These are phyloP conservation scores for Phoxinus dragarum DNA, from an alignment of 2,797 vertebrate genomes.

Conservation along the genomic window DNA sequence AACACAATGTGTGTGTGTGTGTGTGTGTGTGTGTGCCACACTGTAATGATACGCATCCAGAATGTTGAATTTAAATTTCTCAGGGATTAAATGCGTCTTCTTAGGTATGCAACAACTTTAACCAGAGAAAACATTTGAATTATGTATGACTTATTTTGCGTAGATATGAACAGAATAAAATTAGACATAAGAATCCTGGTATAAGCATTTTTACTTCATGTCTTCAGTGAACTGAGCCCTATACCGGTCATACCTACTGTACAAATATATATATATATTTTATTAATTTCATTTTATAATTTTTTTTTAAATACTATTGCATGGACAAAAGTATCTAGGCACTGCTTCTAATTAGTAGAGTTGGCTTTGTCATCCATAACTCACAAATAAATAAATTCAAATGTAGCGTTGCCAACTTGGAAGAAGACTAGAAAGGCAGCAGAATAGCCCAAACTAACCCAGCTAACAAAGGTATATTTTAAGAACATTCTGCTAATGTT, in stretches of 20 bases:
- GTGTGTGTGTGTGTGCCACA: background rate
- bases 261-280: background rate
- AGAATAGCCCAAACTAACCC: background rate
- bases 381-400: background rate
- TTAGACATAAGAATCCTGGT: background rate
- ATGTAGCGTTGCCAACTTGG: background rate
- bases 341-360: background rate
- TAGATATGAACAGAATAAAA: conserved; percentile 34
- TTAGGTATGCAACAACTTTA: conserved; percentile 34
- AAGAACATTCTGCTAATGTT: background rate
- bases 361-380: background rate
- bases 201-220: background rate
- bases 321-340: background rate
- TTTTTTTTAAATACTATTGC: background rate
- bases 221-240: background rate
- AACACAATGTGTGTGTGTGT: conserved; percentile 3
- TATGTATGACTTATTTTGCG: conserved; percentile 33
- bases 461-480: background rate
- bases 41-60: background rate
- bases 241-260: background rate
- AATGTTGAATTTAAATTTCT: conserved; percentile 24
- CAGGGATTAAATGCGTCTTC: conserved; percentile 8
- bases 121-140: conserved; percentile 26
- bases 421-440: conserved; percentile 6
- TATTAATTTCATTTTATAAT: background rate